phyloP scores from a whole-genome alignment of 1,140 invertebrate species.

The Drosophila tropicalis region DNA sequence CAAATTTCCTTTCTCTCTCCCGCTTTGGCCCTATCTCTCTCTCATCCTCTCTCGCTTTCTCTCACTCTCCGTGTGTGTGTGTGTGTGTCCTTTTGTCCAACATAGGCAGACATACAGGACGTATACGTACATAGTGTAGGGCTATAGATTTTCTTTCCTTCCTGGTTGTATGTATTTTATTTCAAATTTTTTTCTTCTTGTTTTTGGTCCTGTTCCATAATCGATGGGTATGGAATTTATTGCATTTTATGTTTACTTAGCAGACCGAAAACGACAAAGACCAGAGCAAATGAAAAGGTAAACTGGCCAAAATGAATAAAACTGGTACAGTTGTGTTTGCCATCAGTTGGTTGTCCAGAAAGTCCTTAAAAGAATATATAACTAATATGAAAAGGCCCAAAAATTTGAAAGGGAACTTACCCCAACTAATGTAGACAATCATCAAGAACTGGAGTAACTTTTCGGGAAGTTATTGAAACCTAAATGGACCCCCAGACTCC shows the following conservation, averaged over 20 bases:
- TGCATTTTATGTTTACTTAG: constrained; percentile 80
- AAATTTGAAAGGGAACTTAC: no score
- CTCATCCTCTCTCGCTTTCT: background rate
- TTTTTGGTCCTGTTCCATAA: constrained; percentile 61
- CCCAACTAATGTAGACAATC: no score
- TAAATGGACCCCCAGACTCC: no score
- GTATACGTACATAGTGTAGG: constrained; percentile 29
- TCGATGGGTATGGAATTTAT: constrained; percentile 73
- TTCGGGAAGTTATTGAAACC: no score
- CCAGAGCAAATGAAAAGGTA: constrained; percentile 49
- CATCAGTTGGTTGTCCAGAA: constrained; percentile 15
- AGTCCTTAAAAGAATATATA: background rate
- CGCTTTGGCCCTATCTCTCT: background rate
- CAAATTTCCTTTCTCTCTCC: constrained; percentile 19
- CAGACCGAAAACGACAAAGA: constrained; percentile 31
- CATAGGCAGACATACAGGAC: constrained; percentile 6
- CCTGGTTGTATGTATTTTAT: no score
- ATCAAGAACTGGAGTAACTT: no score
- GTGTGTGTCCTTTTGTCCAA: background rate
- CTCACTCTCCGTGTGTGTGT: background rate
- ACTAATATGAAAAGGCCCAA: no score
- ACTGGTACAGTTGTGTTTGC: constrained; percentile 63
- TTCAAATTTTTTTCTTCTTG: background rate
- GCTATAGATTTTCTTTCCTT: constrained; percentile 23
- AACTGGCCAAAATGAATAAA: background rate